These are phyloP conservation scores for Aplodontia rufa DNA, from an alignment of 2,113 vertebrate genomes.

Conservation along the genomic window DNA sequence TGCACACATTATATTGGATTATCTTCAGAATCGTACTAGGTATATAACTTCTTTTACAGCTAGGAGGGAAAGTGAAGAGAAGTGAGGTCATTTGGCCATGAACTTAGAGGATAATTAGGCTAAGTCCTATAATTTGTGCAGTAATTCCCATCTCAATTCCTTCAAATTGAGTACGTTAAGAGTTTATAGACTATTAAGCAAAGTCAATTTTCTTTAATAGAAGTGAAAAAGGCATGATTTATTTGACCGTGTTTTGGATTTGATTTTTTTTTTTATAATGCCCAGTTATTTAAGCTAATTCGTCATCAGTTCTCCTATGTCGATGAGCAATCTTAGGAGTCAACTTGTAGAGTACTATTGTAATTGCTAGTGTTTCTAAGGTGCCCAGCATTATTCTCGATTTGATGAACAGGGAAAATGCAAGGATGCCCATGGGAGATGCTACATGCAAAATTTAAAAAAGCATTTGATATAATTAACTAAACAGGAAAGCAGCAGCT, in stretches of 20 bases:
- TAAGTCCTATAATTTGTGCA: neutral
- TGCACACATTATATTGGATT: neutral
- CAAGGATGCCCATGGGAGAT: neutral
- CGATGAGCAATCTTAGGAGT: neutral
- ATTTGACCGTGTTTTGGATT: neutral
- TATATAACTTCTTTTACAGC: neutral
- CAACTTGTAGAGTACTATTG: neutral
- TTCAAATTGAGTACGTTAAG: neutral
- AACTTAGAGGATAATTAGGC: constrained; percentile 16
- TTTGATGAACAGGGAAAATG: constrained; percentile 28
- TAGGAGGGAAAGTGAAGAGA: neutral
- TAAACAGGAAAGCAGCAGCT: constrained; percentile 48
- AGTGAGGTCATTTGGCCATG: neutral
- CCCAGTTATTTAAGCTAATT: constrained; percentile 54
- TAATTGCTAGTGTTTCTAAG: neutral
- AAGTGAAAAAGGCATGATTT: neutral
- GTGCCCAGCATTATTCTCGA: constrained; percentile 26
- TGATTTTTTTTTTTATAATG: constrained; percentile 45
- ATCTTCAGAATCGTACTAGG: neutral
- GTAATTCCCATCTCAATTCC: neutral
- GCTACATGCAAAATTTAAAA: constrained; percentile 17
- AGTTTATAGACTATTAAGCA: neutral
- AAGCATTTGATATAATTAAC: constrained; percentile 47
- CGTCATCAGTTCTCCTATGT: neutral
- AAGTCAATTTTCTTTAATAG: constrained; percentile 54